Evolutionary conservation across 2,888 invertebrate genomes (phyloP).

Genomic region (Thera britannica): DNA sequence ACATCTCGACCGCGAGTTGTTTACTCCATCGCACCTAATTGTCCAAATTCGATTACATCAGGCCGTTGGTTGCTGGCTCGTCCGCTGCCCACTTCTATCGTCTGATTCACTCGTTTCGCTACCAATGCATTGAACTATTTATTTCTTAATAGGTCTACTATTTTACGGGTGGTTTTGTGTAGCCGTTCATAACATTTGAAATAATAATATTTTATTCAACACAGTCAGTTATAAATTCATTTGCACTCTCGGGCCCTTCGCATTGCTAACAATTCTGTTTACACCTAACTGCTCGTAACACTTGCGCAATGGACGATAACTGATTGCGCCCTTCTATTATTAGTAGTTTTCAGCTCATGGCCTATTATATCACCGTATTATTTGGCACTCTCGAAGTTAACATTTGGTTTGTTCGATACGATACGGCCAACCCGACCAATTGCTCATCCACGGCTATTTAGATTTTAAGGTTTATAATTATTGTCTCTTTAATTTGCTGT

Average conservation of each 20-base stretch:
- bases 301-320: slow-evolving; percentile 63
- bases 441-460: not conserved
- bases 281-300: slow-evolving; percentile 49
- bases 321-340: slow-evolving; percentile 59
- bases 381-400: slow-evolving; percentile 46
- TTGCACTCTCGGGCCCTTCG: slow-evolving; percentile 51
- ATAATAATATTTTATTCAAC: slow-evolving; percentile 36
- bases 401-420: slow-evolving; percentile 25
- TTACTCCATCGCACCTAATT: slow-evolving; percentile 66
- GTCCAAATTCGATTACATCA: slow-evolving; percentile 67
- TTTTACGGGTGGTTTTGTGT: slow-evolving; percentile 44
- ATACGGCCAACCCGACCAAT: not conserved
- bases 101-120: slow-evolving; percentile 48
- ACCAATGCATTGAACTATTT: slow-evolving; percentile 52
- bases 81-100: slow-evolving; percentile 55
- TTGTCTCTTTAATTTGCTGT: too few species aligned
- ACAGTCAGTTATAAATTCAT: slow-evolving; percentile 44
- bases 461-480: not conserved
- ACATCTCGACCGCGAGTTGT: slow-evolving; percentile 63
- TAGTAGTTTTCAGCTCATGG: slow-evolving; percentile 50
- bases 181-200: slow-evolving; percentile 36
- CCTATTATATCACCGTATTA: slow-evolving; percentile 52
- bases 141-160: slow-evolving; percentile 51
- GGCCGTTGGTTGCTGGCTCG: slow-evolving; percentile 39
- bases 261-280: slow-evolving; percentile 66